Evolutionary conservation across 1,140 invertebrate species (phyloP), one percentile per base, ranked within the genome.

Genomic region (Eufriesea mexicana): DNA sequence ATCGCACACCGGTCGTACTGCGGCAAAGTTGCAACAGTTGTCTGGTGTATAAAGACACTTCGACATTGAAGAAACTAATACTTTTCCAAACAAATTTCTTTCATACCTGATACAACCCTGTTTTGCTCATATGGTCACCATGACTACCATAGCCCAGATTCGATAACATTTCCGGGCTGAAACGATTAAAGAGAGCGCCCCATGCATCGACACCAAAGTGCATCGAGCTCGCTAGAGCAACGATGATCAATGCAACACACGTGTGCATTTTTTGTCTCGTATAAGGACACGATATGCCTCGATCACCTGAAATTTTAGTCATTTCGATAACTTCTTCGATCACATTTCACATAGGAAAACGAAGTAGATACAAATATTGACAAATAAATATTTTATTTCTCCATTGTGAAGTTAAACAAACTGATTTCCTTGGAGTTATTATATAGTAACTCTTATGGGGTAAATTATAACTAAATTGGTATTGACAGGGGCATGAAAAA

Each of bases 121-220:
- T 92, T 87, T 94, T 93, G 83, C 93, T 92, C n/a, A 93, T 92
- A 73, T 94, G 94, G 47, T 94, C 94, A 12, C 96, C 95, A 86
- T 96, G 95, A 16, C 96, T 95, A 0, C 96, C 96, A 83, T 97
- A 97, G 25, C 97, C 97, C 91, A 97, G 94, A 91, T 97, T 97
- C 59, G 96, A 96, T 10, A 98, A 94, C 96, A 98, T 97, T 93
- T 98, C 97, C 0, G 97, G 97, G 87, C 96, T 97, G 93, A 98
- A 97, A 75, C 97, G 95, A 92, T 97, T 98, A 93, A 98, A 98
- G 14, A 97, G 94, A 0, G 97, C 97, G 74, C 97, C 97, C 97
- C 97, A 97, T 51, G 96, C 96, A 75, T 96, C 92, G 25, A 95
- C 95, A 14, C 88, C 90, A 62, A 88, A 84, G n/a, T 92, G 91